Evolutionary conservation across 2,797 vertebrate species (phyloP).

Genomic region (Antrozous pallidus): DNA sequence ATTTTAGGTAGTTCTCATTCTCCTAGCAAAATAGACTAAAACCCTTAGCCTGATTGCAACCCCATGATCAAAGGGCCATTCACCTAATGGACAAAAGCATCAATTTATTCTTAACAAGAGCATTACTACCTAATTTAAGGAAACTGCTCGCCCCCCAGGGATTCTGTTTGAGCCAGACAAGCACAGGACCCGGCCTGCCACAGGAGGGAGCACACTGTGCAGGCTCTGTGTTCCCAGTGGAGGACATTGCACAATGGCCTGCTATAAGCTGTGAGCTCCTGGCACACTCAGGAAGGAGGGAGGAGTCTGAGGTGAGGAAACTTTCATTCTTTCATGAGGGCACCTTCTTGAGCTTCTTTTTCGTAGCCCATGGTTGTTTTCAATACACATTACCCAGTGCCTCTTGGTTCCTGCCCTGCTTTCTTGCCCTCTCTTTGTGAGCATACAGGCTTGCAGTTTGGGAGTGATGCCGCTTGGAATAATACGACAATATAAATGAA

Average conservation of each 20-base stretch:
- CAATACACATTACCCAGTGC: not conserved
- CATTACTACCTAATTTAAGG: constrained; percentile 89
- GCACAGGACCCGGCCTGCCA: constrained; percentile 78
- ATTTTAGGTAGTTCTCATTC: constrained; percentile 88
- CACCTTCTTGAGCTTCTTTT: not conserved
- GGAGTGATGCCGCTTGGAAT: not conserved
- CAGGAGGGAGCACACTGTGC: constrained; percentile 80
- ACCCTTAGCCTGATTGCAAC: constrained; percentile 89
- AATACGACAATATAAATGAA: not conserved
- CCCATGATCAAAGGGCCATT: constrained; percentile 91
- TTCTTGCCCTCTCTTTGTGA: not conserved
- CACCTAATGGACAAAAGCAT: constrained; percentile 92
- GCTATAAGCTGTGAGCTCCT: constrained; percentile 65
- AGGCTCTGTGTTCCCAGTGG: constrained; percentile 70
- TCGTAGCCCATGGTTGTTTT: not conserved
- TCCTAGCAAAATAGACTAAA: constrained; percentile 86
- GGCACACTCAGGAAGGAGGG: constrained; percentile 46
- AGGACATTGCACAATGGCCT: constrained; percentile 66
- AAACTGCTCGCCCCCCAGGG: constrained; percentile 85
- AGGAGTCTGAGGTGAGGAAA: constrained; percentile 41
- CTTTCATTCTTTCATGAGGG: not conserved
- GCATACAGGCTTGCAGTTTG: not conserved
- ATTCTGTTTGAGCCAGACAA: constrained; percentile 85
- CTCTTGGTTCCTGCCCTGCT: not conserved
- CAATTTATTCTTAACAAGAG: constrained; percentile 96